Evolutionary conservation across 2,797 vertebrate genomes (phyloP), one percentile per base, ranked within the genome.

Genomic region (Anableps anableps): DNA sequence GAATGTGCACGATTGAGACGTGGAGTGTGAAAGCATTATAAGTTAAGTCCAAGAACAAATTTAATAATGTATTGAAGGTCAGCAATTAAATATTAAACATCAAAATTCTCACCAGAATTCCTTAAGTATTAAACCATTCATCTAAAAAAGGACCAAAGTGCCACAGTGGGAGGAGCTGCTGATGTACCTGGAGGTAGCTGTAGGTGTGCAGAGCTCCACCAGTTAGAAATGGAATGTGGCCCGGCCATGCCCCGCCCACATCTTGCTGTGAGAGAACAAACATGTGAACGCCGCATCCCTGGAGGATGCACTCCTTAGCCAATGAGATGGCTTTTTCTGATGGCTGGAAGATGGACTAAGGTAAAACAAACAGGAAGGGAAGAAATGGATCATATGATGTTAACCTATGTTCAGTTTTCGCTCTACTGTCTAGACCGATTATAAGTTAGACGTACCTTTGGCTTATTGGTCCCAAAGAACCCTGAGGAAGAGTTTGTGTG

Each of bases 181-280:
- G 19, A 62, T 13, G 1, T 92, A 96, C 96, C 96, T 95, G 94
- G 11, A 97, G 92, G 86, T 93, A 92, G 86, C 76, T 87, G 86
- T 96, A 97, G 78, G 84, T 88, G 91, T 93, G 86, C 74, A 96
- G 77, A 19, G 89, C 91, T 64, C 96, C 96, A 19, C 96, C 96
- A 36, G 95, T 96, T 8, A 96, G 87, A 84, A 94, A 94, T 8
- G 96, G 93, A 60, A 95, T 74, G 82, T 96, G 93, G 0, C 95
- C 96, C 0, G 95, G 95, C 95, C 96, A 96, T 16, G 95, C 95
- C 50, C 95, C 93, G 4, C 96, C 96, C 76, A 96, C 94, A 17
- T 95, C 90, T 71, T 95, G 94, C 76, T 94, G 93, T 19, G 94
- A 94, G 43, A 96, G 95, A 82, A 94, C 75, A 78, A 96, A 97